Conservation (phyloP, 2,888 invertebrate species). For the Chrysina gloriosa region DNA sequence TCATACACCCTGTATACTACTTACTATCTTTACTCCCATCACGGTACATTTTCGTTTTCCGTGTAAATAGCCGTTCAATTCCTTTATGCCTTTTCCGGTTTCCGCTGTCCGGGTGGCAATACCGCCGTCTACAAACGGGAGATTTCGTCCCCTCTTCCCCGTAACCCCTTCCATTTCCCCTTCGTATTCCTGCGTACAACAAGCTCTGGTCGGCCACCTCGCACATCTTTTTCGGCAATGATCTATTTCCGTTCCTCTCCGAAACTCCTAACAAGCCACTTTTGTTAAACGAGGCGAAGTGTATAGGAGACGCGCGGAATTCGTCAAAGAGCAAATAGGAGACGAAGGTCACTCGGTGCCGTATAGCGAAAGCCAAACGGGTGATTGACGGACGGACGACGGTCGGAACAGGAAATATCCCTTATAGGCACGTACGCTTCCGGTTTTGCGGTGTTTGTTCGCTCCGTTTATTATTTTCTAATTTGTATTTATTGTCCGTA, state of each 20-base stretch:
- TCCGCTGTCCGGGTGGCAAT: conserved; percentile 34
- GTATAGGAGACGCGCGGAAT: not conserved
- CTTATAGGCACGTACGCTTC: not conserved
- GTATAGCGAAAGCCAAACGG: not conserved
- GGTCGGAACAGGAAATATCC: not conserved
- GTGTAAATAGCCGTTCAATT: conserved; percentile 10
- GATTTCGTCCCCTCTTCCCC: not conserved
- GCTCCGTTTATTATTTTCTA: too few relatives aligned
- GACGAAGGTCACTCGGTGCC: not conserved
- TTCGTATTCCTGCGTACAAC: not conserved
- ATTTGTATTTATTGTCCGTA: too few relatives aligned
- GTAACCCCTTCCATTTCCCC: not conserved
- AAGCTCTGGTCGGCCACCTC: not conserved
- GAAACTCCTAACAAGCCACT: not conserved
- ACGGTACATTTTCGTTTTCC: not conserved
- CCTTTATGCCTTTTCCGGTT: conserved; percentile 32
- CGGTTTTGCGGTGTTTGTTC: too few relatives aligned
- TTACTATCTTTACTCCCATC: too few relatives aligned
- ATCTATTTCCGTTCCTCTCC: not conserved
- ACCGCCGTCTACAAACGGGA: not conserved
- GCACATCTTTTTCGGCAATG: not conserved
- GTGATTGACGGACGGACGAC: not conserved
- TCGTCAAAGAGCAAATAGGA: not conserved
- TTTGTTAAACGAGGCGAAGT: not conserved
- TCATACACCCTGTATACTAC: not conserved